A percentile compares a stretch with the other conserved stretches of the same genome.
Evolutionary conservation across 2,888 invertebrate species (phyloP).

Genomic region (Blastobasis lacticolella): DNA sequence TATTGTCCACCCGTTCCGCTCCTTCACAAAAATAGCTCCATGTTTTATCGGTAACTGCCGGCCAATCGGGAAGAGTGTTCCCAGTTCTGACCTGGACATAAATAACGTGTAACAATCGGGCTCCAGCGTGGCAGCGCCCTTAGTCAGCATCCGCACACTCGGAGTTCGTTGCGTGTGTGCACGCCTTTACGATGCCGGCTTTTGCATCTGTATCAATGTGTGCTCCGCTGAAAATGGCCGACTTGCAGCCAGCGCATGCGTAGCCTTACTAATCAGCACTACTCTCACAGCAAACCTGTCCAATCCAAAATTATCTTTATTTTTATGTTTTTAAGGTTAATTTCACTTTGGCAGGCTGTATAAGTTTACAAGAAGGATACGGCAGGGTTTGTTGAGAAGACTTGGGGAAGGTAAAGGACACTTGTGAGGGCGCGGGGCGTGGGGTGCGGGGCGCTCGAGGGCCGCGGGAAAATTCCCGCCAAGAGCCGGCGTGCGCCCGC

Average conservation of each 20-base stretch:
- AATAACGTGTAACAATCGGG: conserved; percentile 14
- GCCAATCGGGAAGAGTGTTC: no score
- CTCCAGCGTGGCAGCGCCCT: conserved; percentile 37
- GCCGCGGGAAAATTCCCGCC: background rate
- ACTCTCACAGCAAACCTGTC: no score
- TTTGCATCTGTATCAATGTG: conserved; percentile 27
- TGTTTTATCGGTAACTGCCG: no score
- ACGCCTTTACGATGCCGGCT: conserved; percentile 12
- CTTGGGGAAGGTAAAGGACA: conserved; percentile 64
- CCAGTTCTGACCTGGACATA: no score
- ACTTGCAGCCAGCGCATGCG: conserved; percentile 50
- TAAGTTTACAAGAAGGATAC: conserved; percentile 21
- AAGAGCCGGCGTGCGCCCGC: background rate
- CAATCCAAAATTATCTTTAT: conserved; percentile 12
- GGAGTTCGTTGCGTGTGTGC: conserved; percentile 37
- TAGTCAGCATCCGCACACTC: conserved; percentile 53
- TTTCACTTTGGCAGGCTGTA: background rate
- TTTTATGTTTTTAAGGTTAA: background rate
- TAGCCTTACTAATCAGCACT: conserved; percentile 7
- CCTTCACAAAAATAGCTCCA: no score
- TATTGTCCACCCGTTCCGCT: no score
- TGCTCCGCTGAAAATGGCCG: conserved; percentile 64
- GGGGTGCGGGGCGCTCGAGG: background rate
- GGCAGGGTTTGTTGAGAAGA: conserved; percentile 61
- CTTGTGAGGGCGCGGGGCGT: conserved; percentile 24